Evolutionary conservation across 1,140 invertebrate genomes (phyloP), one percentile per base, ranked within the genome.

Genomic region (Drosophila ogumai): DNA sequence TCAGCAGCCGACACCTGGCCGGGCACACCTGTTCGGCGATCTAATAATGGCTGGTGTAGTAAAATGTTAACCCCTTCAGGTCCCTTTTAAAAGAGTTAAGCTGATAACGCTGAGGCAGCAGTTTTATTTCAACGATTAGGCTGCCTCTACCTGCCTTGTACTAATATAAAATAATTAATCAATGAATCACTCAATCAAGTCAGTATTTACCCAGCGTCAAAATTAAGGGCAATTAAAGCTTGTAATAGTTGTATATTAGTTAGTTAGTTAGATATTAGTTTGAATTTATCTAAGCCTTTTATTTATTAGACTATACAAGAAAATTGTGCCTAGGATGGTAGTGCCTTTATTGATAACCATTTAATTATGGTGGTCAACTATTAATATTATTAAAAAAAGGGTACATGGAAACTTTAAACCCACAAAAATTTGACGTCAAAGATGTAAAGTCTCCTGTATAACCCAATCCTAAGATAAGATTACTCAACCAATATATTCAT

Each of bases 1-100:
- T 87, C 84, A 46, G 43, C 63, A 49, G 73, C 57, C 59, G 52
- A 84, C 84, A 87, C 84, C 84, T 87, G 84, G 65, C 72, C 46
- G 19, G 68, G 68, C 52, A 82, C 84, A 87, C 84, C 84, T 87
- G 84, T 74, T 88, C 41, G 36, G 13, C 17, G 44, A 36, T 61
- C 77, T 86, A 86, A 76, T 72, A 64, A 64, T 40, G 50, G 13
- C 17, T 19, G 10, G 44, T 63, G 77, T 69, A 69, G 46, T 84
- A 79, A 79, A 87, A 54, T 73, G 44, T 87, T 82, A 79, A 71
- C 61, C 78, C 71, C 67, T 58, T 72, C 54, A 64, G 10, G 38
- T 40, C 52, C 43, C 13, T 32, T 17, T 38, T 36, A 22, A 54
- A 17, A 74, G 47, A 54, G 19, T 52, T 61, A 25, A 22, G 19